phyloP scores from a whole-genome alignment of 2,888 invertebrate species.

The Epinotia bilunana region DNA sequence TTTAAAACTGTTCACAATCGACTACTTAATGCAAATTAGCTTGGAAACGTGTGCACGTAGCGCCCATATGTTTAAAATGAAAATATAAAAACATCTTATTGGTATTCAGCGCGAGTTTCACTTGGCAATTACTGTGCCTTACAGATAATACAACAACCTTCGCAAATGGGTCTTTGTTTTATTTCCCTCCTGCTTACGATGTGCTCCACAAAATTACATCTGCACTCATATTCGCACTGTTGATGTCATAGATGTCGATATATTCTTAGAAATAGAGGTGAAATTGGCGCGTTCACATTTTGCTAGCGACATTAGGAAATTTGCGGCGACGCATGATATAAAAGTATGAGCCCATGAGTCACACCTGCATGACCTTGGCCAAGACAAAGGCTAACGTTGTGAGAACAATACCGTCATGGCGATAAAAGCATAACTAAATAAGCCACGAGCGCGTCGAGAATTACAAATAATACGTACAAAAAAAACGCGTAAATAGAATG shows the following conservation, averaged over 20 bases:
- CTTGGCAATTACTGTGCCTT: constrained; percentile 42
- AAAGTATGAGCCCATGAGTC: constrained; percentile 55
- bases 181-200: constrained; percentile 42
- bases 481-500: constrained; percentile 30
- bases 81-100: constrained; percentile 40
- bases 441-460: constrained; percentile 62
- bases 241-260: constrained; percentile 6
- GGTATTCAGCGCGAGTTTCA: constrained; percentile 41
- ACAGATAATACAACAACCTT: constrained; percentile 44
- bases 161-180: constrained; percentile 43
- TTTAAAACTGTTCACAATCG: constrained; percentile 15
- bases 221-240: not conserved
- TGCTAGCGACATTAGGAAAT: constrained; percentile 8
- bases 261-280: constrained; percentile 25
- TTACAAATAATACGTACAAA: constrained; percentile 55
- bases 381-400: constrained; percentile 73
- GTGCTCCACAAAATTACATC: constrained; percentile 25
- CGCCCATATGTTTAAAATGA: constrained; percentile 29
- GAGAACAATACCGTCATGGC: constrained; percentile 64
- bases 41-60: constrained; percentile 30
- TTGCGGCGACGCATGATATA: constrained; percentile 38
- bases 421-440: constrained; percentile 75
- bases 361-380: constrained; percentile 69
- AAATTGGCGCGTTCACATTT: constrained; percentile 1
- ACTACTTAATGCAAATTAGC: constrained; percentile 16